Evolutionary conservation across 2,797 vertebrate species (phyloP).

Genomic region (Gouania willdenowi): DNA sequence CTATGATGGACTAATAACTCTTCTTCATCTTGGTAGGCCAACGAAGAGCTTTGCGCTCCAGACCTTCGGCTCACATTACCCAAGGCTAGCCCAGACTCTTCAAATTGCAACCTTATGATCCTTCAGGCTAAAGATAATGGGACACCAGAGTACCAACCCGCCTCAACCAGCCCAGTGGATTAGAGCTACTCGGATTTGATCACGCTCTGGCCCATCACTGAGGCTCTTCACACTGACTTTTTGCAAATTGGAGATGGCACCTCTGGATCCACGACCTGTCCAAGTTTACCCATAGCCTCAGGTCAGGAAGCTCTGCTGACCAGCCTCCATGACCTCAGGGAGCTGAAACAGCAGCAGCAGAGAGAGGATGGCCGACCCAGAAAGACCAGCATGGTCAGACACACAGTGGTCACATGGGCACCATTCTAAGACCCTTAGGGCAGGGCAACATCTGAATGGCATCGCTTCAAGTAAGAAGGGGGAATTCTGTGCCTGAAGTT

Average conservation of each 20-base stretch:
- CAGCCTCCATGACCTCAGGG: conserved; percentile 47
- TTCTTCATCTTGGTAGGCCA: conserved; percentile 33
- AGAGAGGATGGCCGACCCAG: conserved; percentile 62
- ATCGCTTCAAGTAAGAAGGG: conserved; percentile 16
- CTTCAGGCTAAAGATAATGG: conserved; percentile 72
- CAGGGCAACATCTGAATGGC: conserved; percentile 59
- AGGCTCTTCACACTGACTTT: conserved; percentile 55
- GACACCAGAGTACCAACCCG: conserved; percentile 78
- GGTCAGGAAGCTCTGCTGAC: conserved; percentile 49
- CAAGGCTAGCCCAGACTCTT: conserved; percentile 55
- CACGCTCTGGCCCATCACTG: conserved; percentile 49
- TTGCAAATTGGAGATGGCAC: conserved; percentile 73
- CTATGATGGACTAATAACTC: conserved; percentile 33
- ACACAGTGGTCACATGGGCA: conserved; percentile 48
- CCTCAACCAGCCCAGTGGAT: conserved; percentile 72
- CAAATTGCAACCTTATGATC: conserved; percentile 78
- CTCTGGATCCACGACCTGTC: conserved; percentile 73
- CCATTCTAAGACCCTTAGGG: conserved; percentile 11
- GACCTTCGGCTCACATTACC: conserved; percentile 64
- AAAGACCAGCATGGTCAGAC: conserved; percentile 60
- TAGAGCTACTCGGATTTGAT: conserved; percentile 69
- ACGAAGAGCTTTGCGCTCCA: conserved; percentile 15
- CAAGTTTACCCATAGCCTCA: conserved; percentile 66
- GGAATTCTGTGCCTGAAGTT: background rate
- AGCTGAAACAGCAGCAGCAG: conserved; percentile 30